phyloP scores from a whole-genome alignment of 1,140 invertebrate species.

The Tyrophagus putrescentiae region DNA sequence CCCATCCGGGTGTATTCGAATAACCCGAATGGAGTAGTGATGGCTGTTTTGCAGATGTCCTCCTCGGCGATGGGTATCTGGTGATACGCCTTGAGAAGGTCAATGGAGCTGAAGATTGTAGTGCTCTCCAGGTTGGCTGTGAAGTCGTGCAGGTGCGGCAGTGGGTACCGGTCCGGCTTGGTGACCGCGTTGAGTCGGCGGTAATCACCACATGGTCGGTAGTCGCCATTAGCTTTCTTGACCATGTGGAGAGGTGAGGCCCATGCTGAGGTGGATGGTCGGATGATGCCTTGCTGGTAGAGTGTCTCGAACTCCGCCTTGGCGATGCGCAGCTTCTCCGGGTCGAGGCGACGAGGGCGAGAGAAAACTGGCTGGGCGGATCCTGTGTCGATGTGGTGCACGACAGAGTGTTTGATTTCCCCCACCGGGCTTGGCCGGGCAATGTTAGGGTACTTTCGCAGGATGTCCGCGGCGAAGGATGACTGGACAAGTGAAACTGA shows the following conservation, averaged over 20 bases:
- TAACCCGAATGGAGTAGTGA: slow-evolving; percentile 28
- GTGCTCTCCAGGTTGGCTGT: slow-evolving; percentile 10
- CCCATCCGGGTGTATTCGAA: slow-evolving; percentile 30
- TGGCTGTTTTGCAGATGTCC: slow-evolving; percentile 25
- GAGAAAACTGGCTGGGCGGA: slow-evolving; percentile 13
- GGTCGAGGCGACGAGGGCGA: slow-evolving; percentile 17
- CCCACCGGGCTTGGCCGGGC: background rate
- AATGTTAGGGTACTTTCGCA: slow-evolving; percentile 16
- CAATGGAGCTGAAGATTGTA: slow-evolving; percentile 24
- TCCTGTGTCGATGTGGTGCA: slow-evolving; percentile 22
- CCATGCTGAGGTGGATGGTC: slow-evolving; percentile 20
- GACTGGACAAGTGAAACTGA: no score
- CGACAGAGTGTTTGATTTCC: slow-evolving; percentile 18
- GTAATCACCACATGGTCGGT: slow-evolving; percentile 28
- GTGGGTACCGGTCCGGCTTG: slow-evolving; percentile 26
- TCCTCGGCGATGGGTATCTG: slow-evolving; percentile 23
- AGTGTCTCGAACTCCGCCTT: slow-evolving; percentile 22
- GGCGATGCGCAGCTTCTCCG: slow-evolving; percentile 20
- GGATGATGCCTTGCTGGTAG: slow-evolving; percentile 20
- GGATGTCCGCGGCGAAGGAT: background rate
- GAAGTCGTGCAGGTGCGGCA: slow-evolving; percentile 28
- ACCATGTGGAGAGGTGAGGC: slow-evolving; percentile 29
- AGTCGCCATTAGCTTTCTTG: slow-evolving; percentile 25
- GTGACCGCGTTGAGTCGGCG: slow-evolving; percentile 28
- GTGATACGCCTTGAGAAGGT: slow-evolving; percentile 26